Evolutionary conservation across 1,140 invertebrate species (phyloP).

Genomic region (Heliconius himera): DNA sequence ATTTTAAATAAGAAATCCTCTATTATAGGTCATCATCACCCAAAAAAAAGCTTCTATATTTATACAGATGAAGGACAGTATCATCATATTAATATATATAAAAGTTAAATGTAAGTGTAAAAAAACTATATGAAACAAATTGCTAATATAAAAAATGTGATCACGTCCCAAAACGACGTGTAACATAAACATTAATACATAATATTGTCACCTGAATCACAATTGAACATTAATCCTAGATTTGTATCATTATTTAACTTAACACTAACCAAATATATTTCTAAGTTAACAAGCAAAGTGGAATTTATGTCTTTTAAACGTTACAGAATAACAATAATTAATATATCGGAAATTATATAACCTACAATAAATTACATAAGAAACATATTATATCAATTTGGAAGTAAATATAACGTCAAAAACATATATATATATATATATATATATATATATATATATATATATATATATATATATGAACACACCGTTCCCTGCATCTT

Average conservation of each 20-base stretch:
- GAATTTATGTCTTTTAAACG: conserved; percentile 8
- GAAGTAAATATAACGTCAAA: not conserved
- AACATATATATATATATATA: too few relatives aligned
- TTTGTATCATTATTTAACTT: not conserved
- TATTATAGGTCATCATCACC: too few relatives aligned
- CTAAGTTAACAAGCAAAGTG: not conserved
- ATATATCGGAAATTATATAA: not conserved
- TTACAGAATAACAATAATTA: not conserved
- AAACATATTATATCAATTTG: not conserved
- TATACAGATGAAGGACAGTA: too few relatives aligned
- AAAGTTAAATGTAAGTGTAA: too few relatives aligned
- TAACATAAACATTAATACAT: not conserved
- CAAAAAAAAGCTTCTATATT: too few relatives aligned
- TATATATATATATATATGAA: not conserved
- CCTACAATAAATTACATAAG: not conserved
- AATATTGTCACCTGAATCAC: conserved; percentile 6
- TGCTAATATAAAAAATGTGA: not conserved
- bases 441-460: too few relatives aligned
- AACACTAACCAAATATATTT: conserved; percentile 1
- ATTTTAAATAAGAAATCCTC: too few relatives aligned
- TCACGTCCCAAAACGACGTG: not conserved
- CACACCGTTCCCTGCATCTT: not conserved
- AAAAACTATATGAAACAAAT: too few relatives aligned
- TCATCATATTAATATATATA: too few relatives aligned
- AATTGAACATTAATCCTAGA: not conserved